Evolutionary conservation across 2,888 invertebrate species (phyloP).

Genomic region (Malachius bipustulatus): DNA sequence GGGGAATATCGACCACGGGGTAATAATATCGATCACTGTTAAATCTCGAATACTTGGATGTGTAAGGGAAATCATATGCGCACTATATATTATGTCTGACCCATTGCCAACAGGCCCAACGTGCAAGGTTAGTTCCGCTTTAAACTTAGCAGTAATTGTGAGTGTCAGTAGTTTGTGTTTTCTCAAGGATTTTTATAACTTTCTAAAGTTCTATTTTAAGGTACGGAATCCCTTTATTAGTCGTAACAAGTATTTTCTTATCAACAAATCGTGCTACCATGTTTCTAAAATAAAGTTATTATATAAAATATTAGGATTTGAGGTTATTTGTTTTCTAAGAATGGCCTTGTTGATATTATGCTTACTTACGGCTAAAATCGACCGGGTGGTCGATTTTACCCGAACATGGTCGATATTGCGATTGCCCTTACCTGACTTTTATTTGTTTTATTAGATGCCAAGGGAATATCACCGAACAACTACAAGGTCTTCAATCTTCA

Average conservation of each 20-base stretch:
- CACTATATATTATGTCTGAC: too few species aligned
- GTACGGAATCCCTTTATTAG: neutral
- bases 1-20: slow-evolving; percentile 3
- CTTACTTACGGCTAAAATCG: neutral
- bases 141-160: neutral
- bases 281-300: slow-evolving; percentile 1
- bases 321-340: slow-evolving; percentile 1
- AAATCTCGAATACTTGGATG: neutral
- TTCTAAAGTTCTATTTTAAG: neutral
- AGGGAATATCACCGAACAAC: slow-evolving; percentile 1
- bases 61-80: neutral
- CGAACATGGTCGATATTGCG: neutral
- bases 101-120: neutral
- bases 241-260: neutral
- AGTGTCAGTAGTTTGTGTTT: slow-evolving; percentile 1
- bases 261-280: neutral
- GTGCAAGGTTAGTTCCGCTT: neutral
- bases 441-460: too few species aligned
- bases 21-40: slow-evolving; percentile 1
- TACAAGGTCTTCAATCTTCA: too few species aligned
- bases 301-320: neutral
- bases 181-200: neutral
- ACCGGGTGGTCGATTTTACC: slow-evolving; percentile 1
- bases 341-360: neutral
- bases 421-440: slow-evolving; percentile 2